These are phyloP conservation scores for Heliconius congener DNA, from an alignment of 1,140 invertebrate species.

Conservation along the genomic window DNA sequence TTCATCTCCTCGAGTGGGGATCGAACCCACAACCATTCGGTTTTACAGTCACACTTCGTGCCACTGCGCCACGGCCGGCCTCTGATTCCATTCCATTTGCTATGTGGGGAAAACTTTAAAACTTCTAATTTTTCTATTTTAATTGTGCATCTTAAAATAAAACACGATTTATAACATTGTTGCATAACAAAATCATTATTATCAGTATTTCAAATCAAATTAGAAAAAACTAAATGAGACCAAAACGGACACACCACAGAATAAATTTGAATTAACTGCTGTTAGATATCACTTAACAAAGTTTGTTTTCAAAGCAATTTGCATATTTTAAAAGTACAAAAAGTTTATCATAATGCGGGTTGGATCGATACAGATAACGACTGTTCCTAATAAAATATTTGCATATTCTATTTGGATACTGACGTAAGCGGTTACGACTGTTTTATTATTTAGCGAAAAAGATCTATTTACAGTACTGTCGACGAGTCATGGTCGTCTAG, in stretches of 20 bases:
- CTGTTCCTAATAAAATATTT: neutral
- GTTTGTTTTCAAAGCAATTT: neutral
- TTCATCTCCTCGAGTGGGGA: no score
- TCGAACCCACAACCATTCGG: no score
- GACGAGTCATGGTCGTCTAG: neutral
- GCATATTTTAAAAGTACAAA: slow-evolving; percentile 13
- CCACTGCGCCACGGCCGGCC: no score
- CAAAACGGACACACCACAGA: neutral
- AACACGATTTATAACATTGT: no score
- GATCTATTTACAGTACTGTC: no score
- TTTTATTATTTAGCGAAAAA: neutral
- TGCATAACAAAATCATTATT: no score
- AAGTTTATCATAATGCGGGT: slow-evolving; percentile 13
- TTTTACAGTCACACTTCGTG: no score
- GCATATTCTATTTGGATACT: slow-evolving; percentile 9
- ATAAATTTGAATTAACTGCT: neutral
- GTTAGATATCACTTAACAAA: neutral
- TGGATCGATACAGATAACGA: slow-evolving; percentile 10
- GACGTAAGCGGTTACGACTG: neutral
- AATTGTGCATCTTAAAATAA: no score
- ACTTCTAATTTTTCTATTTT: no score
- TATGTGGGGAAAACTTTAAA: no score
- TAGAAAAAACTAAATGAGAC: neutral
- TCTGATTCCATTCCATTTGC: no score
- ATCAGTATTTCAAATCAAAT: neutral